phyloP scores from a whole-genome alignment of 30 jellyfish, hydroid and myxozoan species.

The Turritopsis rubra region DNA sequence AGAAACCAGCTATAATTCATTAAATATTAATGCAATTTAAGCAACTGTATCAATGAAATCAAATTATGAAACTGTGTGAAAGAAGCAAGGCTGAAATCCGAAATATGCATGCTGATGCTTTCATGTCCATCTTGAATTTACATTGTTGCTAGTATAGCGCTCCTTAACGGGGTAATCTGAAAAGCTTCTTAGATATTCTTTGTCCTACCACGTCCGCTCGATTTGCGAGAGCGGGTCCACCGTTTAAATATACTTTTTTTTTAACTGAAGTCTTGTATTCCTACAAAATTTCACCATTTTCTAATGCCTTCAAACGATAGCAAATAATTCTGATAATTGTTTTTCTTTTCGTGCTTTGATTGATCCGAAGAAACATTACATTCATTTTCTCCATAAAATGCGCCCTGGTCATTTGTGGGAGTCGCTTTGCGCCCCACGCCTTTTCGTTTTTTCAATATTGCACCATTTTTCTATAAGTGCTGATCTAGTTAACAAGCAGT shows the following conservation, averaged over 20 bases:
- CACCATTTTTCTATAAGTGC: not conserved
- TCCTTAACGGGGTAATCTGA: not conserved
- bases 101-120: not conserved
- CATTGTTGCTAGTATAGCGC: not conserved
- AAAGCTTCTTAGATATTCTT: not conserved
- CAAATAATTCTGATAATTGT: not conserved
- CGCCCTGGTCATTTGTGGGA: not conserved
- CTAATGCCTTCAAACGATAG: not conserved
- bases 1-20: constrained; percentile 12
- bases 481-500: not conserved
- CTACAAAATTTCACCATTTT: not conserved
- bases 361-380: not conserved
- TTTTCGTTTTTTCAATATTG: not conserved
- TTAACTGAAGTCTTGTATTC: too few relatives aligned
- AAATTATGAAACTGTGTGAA: not conserved
- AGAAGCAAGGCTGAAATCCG: not conserved
- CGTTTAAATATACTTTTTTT: too few relatives aligned
- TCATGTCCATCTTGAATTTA: not conserved
- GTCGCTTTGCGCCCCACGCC: not conserved
- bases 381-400: not conserved
- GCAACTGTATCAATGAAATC: not conserved
- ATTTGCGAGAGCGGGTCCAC: not conserved
- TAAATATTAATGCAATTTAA: not conserved
- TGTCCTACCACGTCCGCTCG: not conserved
- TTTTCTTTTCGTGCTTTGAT: not conserved